Base-by-base conservation (phyloP, 2,888 invertebrate genomes). In the Cactoblastis cactorum region DNA sequence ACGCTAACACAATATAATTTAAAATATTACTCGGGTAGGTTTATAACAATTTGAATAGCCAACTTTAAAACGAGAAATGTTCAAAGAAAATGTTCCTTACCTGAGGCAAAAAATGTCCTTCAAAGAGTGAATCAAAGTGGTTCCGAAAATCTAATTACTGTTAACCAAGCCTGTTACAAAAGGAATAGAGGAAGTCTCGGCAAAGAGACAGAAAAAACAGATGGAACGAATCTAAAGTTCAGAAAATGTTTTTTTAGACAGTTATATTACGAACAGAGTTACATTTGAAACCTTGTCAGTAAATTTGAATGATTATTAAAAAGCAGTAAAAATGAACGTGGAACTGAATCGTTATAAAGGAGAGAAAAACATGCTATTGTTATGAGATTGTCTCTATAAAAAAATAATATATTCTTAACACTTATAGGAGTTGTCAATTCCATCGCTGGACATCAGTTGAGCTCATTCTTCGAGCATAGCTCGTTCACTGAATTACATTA, bases 131-230 rank as follows among this genome's bases (percentile, higher is more conserved):
- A 56, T 53, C 62, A 54, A 64, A 65, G 71, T 71, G 64, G 71
- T 68, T 62, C 59, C 41, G 57, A 50, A 57, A 69, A 74, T 69
- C 63, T 72, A 71, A 75, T 76, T 74, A 74, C 65, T 62, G 69
- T 65, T 57, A 55, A 51, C 48, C 52, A 58, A 56, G 56, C 58
- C 54, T 46, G 51, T 53, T 56, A 54, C 57, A 56, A 58, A 55
- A 52, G 24, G 45, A 34, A 12, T 19, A 14, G 34, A 34, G 43
- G 15, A 45, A 17, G 32, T 45, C 28, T 45, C 18, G 12, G 19
- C 11, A 3, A 22, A 19, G 35, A 43, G 37, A 6, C 14, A 5
- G 3, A 49, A 11, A 41, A 22, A n/a, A 22, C 39, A 5, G 38
- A n/a, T 3, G 19, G 22, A 22, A 22, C 4, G 22, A 41, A 41